Evolutionary conservation across 1,140 invertebrate species (phyloP).

Genomic region (Drosophila guanche): DNA sequence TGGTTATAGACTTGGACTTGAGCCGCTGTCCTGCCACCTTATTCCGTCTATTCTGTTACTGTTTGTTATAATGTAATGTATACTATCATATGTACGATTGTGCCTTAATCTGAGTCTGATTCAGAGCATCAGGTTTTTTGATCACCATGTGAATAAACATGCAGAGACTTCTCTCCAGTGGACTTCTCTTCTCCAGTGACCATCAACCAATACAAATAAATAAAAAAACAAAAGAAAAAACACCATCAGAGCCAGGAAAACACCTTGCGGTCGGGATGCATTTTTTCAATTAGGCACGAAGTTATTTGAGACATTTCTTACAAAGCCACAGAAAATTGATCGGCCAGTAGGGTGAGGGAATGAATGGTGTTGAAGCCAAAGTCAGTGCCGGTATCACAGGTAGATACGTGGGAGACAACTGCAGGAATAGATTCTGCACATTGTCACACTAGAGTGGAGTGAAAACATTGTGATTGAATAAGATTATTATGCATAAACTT

Average conservation of each 20-base stretch:
- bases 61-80: constrained; percentile 49
- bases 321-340: constrained; percentile 58
- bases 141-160: constrained; percentile 13
- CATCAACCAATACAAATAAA: constrained; percentile 18
- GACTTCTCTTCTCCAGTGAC: constrained; percentile 14
- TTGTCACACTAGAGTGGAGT: constrained; percentile 10
- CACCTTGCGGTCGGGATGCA: constrained; percentile 49
- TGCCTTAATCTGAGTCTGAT: constrained; percentile 4
- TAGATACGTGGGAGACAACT: constrained; percentile 13
- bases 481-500: constrained; percentile 30
- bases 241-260: constrained; percentile 36
- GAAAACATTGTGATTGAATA: constrained; percentile 2
- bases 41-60: neutral
- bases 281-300: constrained; percentile 66
- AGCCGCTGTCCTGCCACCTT: constrained; percentile 12
- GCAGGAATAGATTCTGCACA: neutral
- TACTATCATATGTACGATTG: constrained; percentile 16
- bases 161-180: neutral
- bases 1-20: constrained; percentile 36
- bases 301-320: constrained; percentile 55
- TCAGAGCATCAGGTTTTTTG: constrained; percentile 2
- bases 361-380: constrained; percentile 5
- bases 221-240: constrained; percentile 8
- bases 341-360: constrained; percentile 34
- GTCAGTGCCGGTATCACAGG: neutral